Evolutionary conservation across 2,888 invertebrate species (phyloP).

Genomic region (Anticlea derivata): DNA sequence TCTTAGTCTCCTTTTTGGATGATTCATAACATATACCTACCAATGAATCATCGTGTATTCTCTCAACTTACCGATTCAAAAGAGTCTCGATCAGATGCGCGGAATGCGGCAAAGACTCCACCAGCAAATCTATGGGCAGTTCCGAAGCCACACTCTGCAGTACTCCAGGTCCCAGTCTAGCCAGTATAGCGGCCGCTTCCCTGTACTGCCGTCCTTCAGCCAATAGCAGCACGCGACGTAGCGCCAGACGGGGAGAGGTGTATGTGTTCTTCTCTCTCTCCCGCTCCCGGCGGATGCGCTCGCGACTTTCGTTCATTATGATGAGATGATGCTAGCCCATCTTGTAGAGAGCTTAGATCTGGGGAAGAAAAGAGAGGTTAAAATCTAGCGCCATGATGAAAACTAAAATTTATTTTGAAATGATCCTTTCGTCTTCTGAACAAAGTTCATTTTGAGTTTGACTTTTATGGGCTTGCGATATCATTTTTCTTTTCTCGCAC

Average conservation of each 20-base stretch:
- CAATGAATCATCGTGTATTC: not conserved
- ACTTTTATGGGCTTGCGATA: no score
- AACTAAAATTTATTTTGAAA: no score
- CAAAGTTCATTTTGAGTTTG: no score
- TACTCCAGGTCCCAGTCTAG: constrained; percentile 91
- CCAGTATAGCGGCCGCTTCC: constrained; percentile 94
- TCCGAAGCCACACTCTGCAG: constrained; percentile 90
- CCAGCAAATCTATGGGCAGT: constrained; percentile 92
- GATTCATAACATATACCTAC: no score
- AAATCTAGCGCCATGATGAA: not conserved
- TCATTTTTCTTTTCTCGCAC: no score
- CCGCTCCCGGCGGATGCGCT: constrained; percentile 87
- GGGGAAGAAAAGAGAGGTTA: constrained; percentile 10
- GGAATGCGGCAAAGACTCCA: constrained; percentile 95
- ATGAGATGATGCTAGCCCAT: constrained; percentile 67
- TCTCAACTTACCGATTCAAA: constrained; percentile 84
- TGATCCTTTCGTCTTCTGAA: no score
- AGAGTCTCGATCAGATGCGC: constrained; percentile 94
- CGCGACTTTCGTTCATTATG: constrained; percentile 88
- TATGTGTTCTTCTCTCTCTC: constrained; percentile 84
- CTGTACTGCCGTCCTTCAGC: constrained; percentile 94
- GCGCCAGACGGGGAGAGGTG: constrained; percentile 87
- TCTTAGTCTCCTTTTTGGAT: no score
- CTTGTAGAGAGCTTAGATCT: constrained; percentile 17
- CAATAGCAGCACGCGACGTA: constrained; percentile 89